These are phyloP conservation scores for Pseudochirops corinnae DNA, from an alignment of 2,797 vertebrate species.

Conservation along the genomic window DNA sequence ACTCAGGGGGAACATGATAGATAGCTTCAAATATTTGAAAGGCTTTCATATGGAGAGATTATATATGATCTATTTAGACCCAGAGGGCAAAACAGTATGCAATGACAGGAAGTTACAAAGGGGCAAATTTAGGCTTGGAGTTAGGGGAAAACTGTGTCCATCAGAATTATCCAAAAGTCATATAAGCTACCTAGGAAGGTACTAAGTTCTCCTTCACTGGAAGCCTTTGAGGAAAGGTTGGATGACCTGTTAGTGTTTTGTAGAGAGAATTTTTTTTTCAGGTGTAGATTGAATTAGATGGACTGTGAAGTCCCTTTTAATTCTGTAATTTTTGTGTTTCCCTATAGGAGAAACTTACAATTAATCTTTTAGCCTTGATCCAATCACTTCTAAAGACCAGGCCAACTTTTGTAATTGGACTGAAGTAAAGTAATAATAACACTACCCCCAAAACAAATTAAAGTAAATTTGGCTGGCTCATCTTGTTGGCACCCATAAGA, in stretches of 20 bases:
- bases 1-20: not conserved
- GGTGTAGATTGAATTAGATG: not conserved
- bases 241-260: not conserved
- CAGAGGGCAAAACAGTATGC: not conserved
- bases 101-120: not conserved
- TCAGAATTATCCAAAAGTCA: not conserved
- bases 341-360: not conserved
- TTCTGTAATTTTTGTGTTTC: not conserved
- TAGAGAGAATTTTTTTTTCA: not conserved
- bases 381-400: not conserved
- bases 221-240: not conserved
- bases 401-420: not conserved
- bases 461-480: not conserved
- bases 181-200: not conserved
- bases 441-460: not conserved
- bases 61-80: not conserved
- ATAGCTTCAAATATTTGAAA: not conserved
- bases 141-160: not conserved
- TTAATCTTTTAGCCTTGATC: not conserved
- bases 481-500: slow-evolving; percentile 13
- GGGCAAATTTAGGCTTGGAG: not conserved
- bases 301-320: not conserved
- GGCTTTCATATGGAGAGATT: not conserved
- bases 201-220: not conserved
- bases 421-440: not conserved